These are phyloP conservation scores for Cyaniris semiargus DNA, from an alignment of 2,888 invertebrate species.

Conservation along the genomic window DNA sequence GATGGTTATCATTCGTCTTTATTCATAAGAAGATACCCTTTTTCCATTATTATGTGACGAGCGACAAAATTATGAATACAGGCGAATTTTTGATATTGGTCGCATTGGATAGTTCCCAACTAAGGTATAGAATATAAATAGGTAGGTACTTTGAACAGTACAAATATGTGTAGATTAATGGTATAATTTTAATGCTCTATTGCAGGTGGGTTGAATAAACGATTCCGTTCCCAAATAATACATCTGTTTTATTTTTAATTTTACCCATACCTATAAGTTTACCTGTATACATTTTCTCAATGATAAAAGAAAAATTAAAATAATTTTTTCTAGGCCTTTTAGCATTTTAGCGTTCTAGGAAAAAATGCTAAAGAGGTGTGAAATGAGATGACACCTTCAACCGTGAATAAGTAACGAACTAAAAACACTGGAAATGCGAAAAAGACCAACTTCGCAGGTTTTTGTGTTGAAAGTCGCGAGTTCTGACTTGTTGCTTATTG, in stretches of 20 bases:
- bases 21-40: background rate
- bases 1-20: conserved; percentile 46
- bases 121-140: conserved; percentile 69
- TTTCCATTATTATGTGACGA: conserved; percentile 13
- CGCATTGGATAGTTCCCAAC: conserved; percentile 68
- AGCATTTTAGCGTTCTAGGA: no score
- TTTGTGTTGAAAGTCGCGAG: no score
- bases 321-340: no score
- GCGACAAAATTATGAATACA: conserved; percentile 43
- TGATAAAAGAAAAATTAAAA: no score
- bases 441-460: no score
- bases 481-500: no score
- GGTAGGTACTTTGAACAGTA: conserved; percentile 80
- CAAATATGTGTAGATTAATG: conserved; percentile 74
- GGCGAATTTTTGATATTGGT: conserved; percentile 55
- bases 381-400: no score
- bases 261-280: background rate
- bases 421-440: no score
- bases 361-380: no score
- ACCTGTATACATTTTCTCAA: no score
- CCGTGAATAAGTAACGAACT: no score
- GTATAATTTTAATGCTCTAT: conserved; percentile 76
- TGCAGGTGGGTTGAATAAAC: conserved; percentile 79
- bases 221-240: conserved; percentile 75
- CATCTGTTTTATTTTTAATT: conserved; percentile 55